A percentile compares a stretch with the other conserved stretches of the same genome.
phyloP scores from a whole-genome alignment of 2,797 vertebrate species.

The Muraenolepis orangiensis region DNA sequence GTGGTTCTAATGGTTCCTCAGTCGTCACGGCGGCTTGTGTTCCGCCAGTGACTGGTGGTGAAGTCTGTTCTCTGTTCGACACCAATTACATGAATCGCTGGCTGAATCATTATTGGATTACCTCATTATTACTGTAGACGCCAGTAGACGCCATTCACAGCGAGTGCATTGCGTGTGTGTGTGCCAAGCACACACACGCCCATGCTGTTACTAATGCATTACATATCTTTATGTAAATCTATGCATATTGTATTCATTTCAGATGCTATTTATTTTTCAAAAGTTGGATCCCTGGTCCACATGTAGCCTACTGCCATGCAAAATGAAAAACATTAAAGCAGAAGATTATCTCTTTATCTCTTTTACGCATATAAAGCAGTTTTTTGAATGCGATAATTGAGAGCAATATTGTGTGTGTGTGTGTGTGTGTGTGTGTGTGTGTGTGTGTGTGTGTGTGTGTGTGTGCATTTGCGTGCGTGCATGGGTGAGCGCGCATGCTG shows the following conservation, averaged over 20 bases:
- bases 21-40: background rate
- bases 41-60: background rate
- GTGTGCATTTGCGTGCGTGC: conserved; percentile 29
- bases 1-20: background rate
- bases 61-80: background rate
- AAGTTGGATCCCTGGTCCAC: no score
- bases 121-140: background rate
- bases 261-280: no score
- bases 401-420: no score
- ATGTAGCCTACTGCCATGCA: no score
- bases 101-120: background rate
- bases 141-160: background rate
- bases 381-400: no score
- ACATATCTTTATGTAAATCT: no score
- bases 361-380: no score
- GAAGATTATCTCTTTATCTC: no score
- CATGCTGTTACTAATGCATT: no score
- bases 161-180: background rate
- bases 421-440: no score
- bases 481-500: conserved; percentile 60
- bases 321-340: no score
- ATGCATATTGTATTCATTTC: no score
- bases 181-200: background rate
- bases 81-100: background rate
- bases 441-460: conserved; percentile 7